These are phyloP conservation scores for Tanypteryx hageni DNA, from an alignment of 2,888 invertebrate species.

Conservation along the genomic window DNA sequence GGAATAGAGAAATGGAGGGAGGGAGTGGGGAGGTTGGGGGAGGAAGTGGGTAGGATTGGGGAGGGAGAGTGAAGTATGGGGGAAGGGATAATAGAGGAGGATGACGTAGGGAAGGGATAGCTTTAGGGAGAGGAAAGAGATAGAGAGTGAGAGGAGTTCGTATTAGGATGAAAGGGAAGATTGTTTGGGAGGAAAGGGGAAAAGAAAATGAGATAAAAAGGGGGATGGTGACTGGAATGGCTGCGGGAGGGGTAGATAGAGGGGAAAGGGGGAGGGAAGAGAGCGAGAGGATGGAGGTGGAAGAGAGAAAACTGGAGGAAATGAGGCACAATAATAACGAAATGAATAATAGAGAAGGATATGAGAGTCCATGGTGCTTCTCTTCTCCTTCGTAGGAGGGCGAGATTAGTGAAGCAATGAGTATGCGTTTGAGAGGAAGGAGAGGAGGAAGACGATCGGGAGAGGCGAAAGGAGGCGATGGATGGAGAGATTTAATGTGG, in stretches of 20 bases:
- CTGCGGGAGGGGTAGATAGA: background rate
- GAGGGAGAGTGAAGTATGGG: background rate
- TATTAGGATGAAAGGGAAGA: background rate
- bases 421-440: no score
- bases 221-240: background rate
- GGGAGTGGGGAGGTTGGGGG: background rate
- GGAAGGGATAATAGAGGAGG: background rate
- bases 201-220: background rate
- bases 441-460: no score
- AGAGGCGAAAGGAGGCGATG: no score
- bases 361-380: background rate
- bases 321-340: background rate
- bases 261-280: background rate
- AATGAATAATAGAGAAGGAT: background rate
- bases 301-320: background rate
- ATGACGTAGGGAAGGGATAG: background rate
- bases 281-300: background rate
- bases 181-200: background rate
- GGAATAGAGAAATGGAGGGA: background rate
- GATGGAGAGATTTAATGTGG: no score
- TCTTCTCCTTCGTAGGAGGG: no score
- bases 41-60: background rate
- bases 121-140: background rate
- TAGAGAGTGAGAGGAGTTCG: background rate
- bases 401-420: no score